A percentile compares a stretch with the other conserved stretches of the same genome.
phyloP scores from a whole-genome alignment of 2,113 vertebrate genomes.

The Struthidea cinerea region DNA sequence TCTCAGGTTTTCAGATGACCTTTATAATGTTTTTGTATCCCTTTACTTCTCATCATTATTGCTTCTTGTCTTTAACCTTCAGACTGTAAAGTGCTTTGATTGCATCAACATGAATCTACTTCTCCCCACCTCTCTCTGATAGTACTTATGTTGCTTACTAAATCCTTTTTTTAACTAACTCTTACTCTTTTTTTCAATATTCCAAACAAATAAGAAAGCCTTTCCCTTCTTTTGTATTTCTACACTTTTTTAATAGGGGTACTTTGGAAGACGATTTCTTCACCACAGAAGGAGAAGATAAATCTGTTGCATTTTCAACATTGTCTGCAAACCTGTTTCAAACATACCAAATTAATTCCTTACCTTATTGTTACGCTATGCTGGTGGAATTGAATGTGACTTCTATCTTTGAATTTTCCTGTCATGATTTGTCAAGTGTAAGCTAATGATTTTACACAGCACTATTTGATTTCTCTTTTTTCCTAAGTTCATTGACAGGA shows the following conservation, averaged over 20 bases:
- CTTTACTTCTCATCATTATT: neutral
- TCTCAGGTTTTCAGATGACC: neutral
- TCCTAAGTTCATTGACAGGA: neutral
- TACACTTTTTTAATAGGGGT: neutral
- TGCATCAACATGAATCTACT: neutral
- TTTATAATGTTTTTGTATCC: neutral
- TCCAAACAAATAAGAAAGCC: neutral
- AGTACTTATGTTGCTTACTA: neutral
- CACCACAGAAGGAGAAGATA: neutral
- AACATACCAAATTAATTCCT: neutral
- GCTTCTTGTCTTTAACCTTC: neutral
- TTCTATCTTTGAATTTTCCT: neutral
- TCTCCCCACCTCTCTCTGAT: neutral
- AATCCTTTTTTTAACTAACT: neutral
- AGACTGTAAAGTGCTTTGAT: neutral
- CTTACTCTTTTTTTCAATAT: neutral
- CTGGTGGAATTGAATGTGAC: neutral
- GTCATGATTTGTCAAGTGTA: neutral
- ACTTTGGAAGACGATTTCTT: neutral
- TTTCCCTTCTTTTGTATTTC: neutral
- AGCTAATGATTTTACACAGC: neutral
- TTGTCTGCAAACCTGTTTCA: conserved; percentile 15
- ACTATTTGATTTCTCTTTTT: neutral
- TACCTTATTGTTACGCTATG: neutral
- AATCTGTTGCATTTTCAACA: neutral